A percentile compares a stretch with the other conserved stretches of the same genome.
Evolutionary conservation across 2,113 vertebrate genomes (phyloP).

Genomic region (Accipiter virgatus): DNA sequence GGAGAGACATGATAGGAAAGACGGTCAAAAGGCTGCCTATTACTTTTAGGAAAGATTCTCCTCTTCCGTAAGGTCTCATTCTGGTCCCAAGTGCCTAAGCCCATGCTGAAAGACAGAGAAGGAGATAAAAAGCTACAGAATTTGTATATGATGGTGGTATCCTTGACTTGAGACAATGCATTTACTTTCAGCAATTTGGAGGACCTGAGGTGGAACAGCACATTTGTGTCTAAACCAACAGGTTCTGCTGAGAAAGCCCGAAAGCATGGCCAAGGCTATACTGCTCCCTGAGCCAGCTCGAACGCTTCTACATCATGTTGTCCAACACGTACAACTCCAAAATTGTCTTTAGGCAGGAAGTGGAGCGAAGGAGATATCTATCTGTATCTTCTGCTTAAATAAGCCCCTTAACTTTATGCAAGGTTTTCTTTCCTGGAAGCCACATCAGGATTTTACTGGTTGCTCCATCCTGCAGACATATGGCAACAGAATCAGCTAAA

Average conservation of each 20-base stretch:
- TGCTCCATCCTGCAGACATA: not conserved
- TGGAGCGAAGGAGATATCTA: not conserved
- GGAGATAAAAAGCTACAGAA: not conserved
- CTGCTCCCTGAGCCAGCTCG: not conserved
- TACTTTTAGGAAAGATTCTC: not conserved
- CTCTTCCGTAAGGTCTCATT: not conserved
- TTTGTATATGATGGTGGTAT: not conserved
- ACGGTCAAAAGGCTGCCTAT: accelerated
- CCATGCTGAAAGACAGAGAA: not conserved
- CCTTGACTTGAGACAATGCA: not conserved
- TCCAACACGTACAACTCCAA: not conserved
- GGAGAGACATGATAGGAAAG: not conserved
- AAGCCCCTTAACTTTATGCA: not conserved
- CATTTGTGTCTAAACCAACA: not conserved
- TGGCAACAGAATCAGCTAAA: not conserved
- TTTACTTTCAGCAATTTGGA: not conserved
- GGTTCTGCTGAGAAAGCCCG: not conserved
- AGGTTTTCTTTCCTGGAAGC: not conserved
- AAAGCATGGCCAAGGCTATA: not conserved
- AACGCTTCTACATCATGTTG: not conserved
- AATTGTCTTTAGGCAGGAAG: not conserved
- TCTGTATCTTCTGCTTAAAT: not conserved
- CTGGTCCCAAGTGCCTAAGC: not conserved
- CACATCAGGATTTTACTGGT: not conserved
- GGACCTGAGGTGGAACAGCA: not conserved